Conservation (phyloP, 1,140 invertebrate genomes). For the Sycophila sp. region DNA sequence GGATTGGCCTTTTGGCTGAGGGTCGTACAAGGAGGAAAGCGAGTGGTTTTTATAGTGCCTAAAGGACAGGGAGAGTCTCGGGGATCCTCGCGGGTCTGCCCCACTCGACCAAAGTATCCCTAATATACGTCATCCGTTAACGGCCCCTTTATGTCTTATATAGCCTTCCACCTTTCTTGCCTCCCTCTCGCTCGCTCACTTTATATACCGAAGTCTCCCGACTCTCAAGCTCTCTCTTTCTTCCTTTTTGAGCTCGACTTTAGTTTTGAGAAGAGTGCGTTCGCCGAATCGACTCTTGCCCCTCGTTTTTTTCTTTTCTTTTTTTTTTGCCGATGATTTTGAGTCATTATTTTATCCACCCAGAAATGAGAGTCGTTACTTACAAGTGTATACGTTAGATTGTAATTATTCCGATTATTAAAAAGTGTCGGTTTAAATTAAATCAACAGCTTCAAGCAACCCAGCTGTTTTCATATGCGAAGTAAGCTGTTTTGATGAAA, state of each 20-base stretch:
- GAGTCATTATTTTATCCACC: too few relatives aligned
- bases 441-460: too few relatives aligned
- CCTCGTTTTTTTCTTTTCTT: background rate
- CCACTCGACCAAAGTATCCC: constrained; percentile 66
- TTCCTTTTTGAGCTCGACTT: constrained; percentile 7
- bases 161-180: constrained; percentile 27
- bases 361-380: too few relatives aligned
- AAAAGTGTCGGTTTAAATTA: too few relatives aligned
- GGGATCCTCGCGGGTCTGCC: constrained; percentile 56
- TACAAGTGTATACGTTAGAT: too few relatives aligned
- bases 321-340: background rate
- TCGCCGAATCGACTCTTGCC: background rate
- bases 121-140: constrained; percentile 68
- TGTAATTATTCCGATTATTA: too few relatives aligned
- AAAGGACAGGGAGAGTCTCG: constrained; percentile 62
- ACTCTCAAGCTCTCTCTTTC: background rate
- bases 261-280: background rate
- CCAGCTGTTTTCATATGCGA: too few relatives aligned
- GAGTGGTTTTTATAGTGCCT: constrained; percentile 66
- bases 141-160: constrained; percentile 50
- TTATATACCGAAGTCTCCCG: background rate
- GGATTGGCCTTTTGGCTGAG: constrained; percentile 66
- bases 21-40: constrained; percentile 59
- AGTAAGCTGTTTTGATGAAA: too few relatives aligned
- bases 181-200: constrained; percentile 2